Evolutionary conservation across 1,140 invertebrate species (phyloP).

Genomic region (Aphelinus certus): DNA sequence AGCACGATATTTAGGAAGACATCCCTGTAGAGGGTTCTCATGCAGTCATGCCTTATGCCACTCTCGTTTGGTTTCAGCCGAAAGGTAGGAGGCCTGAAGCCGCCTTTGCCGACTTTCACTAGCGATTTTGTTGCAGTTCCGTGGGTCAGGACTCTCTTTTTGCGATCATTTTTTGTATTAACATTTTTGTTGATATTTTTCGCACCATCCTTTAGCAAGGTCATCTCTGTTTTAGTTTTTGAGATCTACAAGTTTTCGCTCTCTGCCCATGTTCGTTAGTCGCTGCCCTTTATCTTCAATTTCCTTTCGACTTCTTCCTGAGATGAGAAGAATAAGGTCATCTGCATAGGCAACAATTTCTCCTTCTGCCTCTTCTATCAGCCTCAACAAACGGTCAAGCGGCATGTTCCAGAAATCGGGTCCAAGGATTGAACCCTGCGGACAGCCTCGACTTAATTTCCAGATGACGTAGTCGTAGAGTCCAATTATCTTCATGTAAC

Average conservation of each 20-base stretch:
- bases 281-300: not conserved
- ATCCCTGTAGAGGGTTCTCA: not conserved
- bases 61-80: not conserved
- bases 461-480: not conserved
- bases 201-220: not conserved
- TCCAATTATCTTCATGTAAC: not conserved
- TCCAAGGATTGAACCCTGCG: conserved; percentile 60
- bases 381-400: conserved; percentile 54
- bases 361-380: conserved; percentile 23
- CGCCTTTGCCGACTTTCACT: not conserved
- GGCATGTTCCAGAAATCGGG: conserved; percentile 57
- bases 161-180: too few species aligned
- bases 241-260: not conserved
- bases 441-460: conserved; percentile 46
- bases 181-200: not conserved
- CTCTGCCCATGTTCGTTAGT: not conserved
- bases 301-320: not conserved
- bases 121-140: not conserved
- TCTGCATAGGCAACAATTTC: not conserved
- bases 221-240: conserved; percentile 4
- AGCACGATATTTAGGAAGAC: not conserved
- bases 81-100: not conserved
- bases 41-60: not conserved
- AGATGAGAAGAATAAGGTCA: not conserved
- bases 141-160: not conserved